Conservation (phyloP, 2,797 vertebrate species). For the Potorous gilbertii region DNA sequence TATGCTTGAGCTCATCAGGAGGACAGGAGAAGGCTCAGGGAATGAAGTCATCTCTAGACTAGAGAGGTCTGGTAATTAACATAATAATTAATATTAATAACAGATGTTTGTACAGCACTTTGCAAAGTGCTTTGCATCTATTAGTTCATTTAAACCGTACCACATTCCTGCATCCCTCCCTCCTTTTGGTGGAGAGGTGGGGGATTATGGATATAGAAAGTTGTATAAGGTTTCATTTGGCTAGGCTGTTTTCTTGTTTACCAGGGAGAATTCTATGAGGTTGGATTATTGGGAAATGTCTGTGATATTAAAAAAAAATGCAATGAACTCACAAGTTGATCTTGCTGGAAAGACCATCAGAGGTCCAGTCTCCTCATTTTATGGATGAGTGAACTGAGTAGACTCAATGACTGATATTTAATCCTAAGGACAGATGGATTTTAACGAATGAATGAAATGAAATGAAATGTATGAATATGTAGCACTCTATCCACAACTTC, state of each 20-base stretch:
- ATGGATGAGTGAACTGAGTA: background rate
- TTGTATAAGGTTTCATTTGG: background rate
- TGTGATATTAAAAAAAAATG: background rate
- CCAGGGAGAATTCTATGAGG: background rate
- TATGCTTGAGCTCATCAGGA: background rate
- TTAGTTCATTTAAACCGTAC: background rate
- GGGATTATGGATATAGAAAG: background rate
- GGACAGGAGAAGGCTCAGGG: background rate
- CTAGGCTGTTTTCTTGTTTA: background rate
- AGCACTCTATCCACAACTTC: background rate
- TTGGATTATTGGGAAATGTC: background rate
- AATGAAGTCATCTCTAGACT: background rate
- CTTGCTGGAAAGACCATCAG: background rate
- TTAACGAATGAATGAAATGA: background rate
- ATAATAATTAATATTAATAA: background rate
- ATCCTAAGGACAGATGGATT: background rate
- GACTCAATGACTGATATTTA: background rate
- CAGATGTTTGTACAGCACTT: background rate
- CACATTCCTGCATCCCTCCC: background rate
- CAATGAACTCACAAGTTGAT: background rate
- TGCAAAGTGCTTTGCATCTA: background rate
- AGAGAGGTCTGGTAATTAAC: background rate
- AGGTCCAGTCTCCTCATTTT: background rate
- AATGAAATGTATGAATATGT: background rate
- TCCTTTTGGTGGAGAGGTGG: background rate